phyloP scores from a whole-genome alignment of 2,113 vertebrate genomes.

The Coreoperca whiteheadi region DNA sequence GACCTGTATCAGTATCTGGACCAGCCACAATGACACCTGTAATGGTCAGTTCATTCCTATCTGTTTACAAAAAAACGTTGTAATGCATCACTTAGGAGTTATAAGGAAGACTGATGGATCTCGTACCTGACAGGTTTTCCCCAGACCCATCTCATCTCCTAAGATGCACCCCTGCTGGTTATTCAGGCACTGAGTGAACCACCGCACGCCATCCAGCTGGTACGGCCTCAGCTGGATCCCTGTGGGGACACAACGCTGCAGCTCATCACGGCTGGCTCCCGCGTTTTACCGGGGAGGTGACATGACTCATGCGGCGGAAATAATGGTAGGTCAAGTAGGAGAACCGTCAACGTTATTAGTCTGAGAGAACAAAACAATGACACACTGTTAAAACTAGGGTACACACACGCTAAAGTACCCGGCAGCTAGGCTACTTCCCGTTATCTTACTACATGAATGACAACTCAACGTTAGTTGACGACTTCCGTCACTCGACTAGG shows the following conservation, averaged over 20 bases:
- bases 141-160: slow-evolving; percentile 96
- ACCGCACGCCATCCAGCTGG: slow-evolving; percentile 91
- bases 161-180: slow-evolving; percentile 91
- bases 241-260: slow-evolving; percentile 47
- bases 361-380: not conserved
- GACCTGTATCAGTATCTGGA: too few relatives aligned
- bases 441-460: not conserved
- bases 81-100: not conserved
- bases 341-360: not conserved
- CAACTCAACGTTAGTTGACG: not conserved
- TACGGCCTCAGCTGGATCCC: slow-evolving; percentile 88
- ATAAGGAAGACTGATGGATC: not conserved
- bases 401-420: not conserved
- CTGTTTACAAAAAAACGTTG: not conserved
- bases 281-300: not conserved
- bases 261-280: not conserved
- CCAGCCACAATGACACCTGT: too few relatives aligned
- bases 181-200: slow-evolving; percentile 86
- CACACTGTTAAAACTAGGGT: rapidly evolving
- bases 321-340: too few relatives aligned
- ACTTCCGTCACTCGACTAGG: rapidly evolving
- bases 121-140: slow-evolving; percentile 95
- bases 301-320: too few relatives aligned
- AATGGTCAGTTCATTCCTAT: not conserved
- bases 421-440: not conserved